These are phyloP conservation scores for Tribolium madens DNA, from an alignment of 1,140 invertebrate genomes.

Conservation along the genomic window DNA sequence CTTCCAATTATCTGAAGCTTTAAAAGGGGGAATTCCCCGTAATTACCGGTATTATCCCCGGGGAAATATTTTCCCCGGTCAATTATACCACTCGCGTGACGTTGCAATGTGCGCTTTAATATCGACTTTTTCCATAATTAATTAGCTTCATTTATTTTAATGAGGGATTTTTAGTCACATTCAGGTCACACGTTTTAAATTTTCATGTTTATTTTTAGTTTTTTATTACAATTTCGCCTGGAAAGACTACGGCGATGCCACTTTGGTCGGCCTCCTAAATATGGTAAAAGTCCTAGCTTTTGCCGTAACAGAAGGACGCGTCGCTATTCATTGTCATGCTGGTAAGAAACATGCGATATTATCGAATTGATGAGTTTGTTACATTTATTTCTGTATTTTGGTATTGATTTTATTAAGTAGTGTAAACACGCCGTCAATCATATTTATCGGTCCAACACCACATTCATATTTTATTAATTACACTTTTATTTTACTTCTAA, in stretches of 20 bases:
- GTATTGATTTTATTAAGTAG: slow-evolving; percentile 26
- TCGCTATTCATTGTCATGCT: slow-evolving; percentile 92
- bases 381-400: slow-evolving; percentile 7
- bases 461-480: slow-evolving; percentile 15
- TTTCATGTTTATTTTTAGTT: slow-evolving; percentile 70
- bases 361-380: neutral
- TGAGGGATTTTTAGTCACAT: neutral
- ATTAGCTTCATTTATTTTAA: neutral
- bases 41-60: neutral
- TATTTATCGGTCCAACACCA: neutral
- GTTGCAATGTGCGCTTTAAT: neutral
- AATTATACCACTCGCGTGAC: neutral
- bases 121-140: neutral
- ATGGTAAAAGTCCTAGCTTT: slow-evolving; percentile 92
- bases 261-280: slow-evolving; percentile 80
- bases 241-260: slow-evolving; percentile 86
- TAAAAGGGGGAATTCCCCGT: too few species aligned
- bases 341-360: slow-evolving; percentile 68
- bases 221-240: slow-evolving; percentile 90
- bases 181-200: neutral
- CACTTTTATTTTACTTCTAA: neutral
- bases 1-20: neutral
- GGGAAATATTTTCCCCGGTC: neutral
- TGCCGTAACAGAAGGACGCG: slow-evolving; percentile 83
- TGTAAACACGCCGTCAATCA: slow-evolving; percentile 24